A percentile compares a stretch with the other conserved stretches of the same genome.
phyloP scores from a whole-genome alignment of 2,888 invertebrate species.

The Dromius quadrimaculatus region DNA sequence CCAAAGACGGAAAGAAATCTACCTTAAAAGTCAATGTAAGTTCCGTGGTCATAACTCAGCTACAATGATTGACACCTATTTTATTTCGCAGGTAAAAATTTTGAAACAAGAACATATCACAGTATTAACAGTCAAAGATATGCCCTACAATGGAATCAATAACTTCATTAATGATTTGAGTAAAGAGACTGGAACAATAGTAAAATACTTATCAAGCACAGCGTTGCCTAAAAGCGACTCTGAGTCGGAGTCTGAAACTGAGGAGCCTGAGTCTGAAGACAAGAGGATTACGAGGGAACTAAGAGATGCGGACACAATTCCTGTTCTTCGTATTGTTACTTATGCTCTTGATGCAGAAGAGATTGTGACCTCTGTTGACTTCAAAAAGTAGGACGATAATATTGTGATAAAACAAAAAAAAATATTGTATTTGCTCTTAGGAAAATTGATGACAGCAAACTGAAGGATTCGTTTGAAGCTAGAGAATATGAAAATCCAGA shows the following conservation, averaged over 20 bases:
- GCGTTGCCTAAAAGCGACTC: slow-evolving; percentile 8
- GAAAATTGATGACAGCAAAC: not conserved
- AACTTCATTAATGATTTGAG: slow-evolving; percentile 63
- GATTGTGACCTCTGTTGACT: slow-evolving; percentile 49
- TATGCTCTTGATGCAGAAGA: slow-evolving; percentile 56
- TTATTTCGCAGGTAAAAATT: slow-evolving; percentile 66
- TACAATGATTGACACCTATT: not conserved
- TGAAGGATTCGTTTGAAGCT: slow-evolving; percentile 11
- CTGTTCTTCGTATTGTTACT: slow-evolving; percentile 55
- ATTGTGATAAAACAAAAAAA: not conserved
- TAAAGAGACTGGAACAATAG: slow-evolving; percentile 25
- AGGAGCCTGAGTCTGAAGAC: not conserved
- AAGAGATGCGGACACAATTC: slow-evolving; percentile 50
- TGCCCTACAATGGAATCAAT: slow-evolving; percentile 62
- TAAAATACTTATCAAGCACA: slow-evolving; percentile 29
- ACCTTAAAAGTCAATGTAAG: slow-evolving; percentile 64
- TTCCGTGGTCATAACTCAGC: slow-evolving; percentile 14
- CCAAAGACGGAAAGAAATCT: slow-evolving; percentile 64
- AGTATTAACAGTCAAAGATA: slow-evolving; percentile 65
- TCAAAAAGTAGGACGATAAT: slow-evolving; percentile 54
- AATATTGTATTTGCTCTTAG: slow-evolving; percentile 2
- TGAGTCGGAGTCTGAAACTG: not conserved
- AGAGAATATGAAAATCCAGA: slow-evolving; percentile 40
- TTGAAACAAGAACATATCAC: slow-evolving; percentile 66
- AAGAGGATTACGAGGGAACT: too few relatives aligned